A percentile compares a stretch with the other conserved stretches of the same genome.
These are phyloP conservation scores for Caranx melampygus DNA, from an alignment of 2,113 vertebrate species.

Conservation along the genomic window DNA sequence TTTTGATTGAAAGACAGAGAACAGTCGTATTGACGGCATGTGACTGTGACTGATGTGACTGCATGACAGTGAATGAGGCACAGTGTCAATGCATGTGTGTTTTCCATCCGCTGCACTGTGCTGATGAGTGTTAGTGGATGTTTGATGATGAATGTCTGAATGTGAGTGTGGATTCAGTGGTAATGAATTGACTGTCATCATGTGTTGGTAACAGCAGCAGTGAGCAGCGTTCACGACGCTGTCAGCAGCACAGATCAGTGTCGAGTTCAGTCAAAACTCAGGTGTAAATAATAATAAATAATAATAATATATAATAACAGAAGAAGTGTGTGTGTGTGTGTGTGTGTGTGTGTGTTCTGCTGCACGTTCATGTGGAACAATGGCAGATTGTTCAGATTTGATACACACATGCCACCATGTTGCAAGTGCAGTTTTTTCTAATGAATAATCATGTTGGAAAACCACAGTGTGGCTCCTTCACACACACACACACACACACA, in stretches of 20 bases:
- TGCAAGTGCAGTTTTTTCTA: constrained; percentile 21
- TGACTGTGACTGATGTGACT: neutral
- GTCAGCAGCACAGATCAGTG: neutral
- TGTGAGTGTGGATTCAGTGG: neutral
- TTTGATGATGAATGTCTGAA: neutral
- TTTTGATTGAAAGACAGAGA: neutral
- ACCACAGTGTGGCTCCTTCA: neutral
- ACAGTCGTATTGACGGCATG: neutral
- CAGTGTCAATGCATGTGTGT: neutral
- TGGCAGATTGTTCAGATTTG: constrained; percentile 30
- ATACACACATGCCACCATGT: constrained; percentile 20
- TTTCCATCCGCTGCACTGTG: neutral
- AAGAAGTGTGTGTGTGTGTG: neutral
- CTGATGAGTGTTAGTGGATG: neutral
- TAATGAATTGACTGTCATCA: neutral
- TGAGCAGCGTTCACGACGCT: neutral
- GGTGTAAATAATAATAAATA: neutral
- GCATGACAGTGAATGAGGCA: neutral
- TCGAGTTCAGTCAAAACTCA: neutral
- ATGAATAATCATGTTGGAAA: constrained; percentile 8
- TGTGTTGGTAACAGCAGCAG: neutral
- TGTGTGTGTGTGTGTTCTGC: neutral
- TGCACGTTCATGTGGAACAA: neutral
- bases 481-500: too few species aligned
- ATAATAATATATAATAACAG: neutral